Percentiles rank a stretch among this genome's conserved stretches.
These are phyloP conservation scores for Drosophila kikkawai DNA, from an alignment of 1,140 invertebrate genomes.

Conservation along the genomic window DNA sequence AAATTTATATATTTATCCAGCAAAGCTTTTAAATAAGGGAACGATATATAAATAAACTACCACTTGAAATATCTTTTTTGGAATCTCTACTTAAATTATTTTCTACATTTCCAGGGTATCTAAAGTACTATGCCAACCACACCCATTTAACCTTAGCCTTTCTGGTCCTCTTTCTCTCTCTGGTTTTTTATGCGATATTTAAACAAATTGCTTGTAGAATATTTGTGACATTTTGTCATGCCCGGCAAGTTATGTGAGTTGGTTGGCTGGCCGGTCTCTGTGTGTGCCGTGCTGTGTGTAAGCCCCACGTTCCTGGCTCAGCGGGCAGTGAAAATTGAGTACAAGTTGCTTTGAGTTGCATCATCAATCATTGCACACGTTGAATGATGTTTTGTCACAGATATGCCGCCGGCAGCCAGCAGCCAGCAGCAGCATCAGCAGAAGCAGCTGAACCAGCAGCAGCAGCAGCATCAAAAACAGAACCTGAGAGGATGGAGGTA, in stretches of 20 bases:
- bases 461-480: conserved; percentile 37
- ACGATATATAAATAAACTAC: neutral
- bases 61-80: too few species aligned
- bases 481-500: conserved; percentile 29
- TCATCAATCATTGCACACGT: conserved; percentile 83
- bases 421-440: conserved; percentile 37
- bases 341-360: conserved; percentile 81
- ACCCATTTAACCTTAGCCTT: conserved; percentile 19
- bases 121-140: neutral
- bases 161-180: conserved; percentile 10
- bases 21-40: neutral
- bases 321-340: conserved; percentile 79
- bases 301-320: conserved; percentile 46
- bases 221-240: conserved; percentile 84
- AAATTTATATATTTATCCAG: too few species aligned
- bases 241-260: conserved; percentile 53
- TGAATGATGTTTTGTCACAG: conserved; percentile 83
- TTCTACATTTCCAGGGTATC: conserved; percentile 7
- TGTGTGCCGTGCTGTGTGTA: conserved; percentile 24
- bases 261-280: neutral
- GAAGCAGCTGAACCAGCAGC: conserved; percentile 13
- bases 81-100: too few species aligned
- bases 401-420: conserved; percentile 55
- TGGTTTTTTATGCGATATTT: conserved; percentile 78
- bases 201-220: conserved; percentile 84